Evolutionary conservation across 2,113 vertebrate species (phyloP).

Genomic region (Tauraco erythrolophus): DNA sequence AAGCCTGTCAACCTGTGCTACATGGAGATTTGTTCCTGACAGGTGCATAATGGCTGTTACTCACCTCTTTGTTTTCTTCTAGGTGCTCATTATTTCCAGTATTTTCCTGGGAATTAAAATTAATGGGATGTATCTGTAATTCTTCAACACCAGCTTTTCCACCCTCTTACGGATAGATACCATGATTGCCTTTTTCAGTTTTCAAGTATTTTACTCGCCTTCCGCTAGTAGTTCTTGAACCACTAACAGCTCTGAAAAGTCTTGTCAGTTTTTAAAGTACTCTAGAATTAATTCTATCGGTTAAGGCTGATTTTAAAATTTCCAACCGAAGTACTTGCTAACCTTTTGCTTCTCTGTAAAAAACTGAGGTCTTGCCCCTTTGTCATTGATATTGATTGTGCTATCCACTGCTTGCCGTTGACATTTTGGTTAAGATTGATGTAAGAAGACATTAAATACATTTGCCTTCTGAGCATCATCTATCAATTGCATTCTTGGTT

Average conservation of each 20-base stretch:
- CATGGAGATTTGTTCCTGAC: not conserved
- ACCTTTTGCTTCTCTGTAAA: slow-evolving; percentile 21
- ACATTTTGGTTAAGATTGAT: slow-evolving; percentile 41
- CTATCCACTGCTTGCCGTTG: not conserved
- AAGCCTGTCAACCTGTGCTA: not conserved
- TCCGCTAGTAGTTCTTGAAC: not conserved
- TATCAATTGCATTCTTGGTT: not conserved
- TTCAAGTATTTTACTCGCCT: not conserved
- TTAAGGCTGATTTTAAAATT: not conserved
- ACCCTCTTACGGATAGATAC: not conserved
- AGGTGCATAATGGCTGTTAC: not conserved
- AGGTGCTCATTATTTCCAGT: not conserved
- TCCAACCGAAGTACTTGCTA: not conserved
- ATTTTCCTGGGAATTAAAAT: not conserved
- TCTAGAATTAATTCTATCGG: not conserved
- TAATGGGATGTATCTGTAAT: not conserved
- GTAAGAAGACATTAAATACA: slow-evolving; percentile 27
- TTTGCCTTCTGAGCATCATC: slow-evolving; percentile 28
- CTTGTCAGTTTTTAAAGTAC: slow-evolving; percentile 12
- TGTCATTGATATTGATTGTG: slow-evolving; percentile 40
- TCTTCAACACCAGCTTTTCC: not conserved
- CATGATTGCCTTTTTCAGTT: not conserved
- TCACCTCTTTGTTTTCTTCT: not conserved
- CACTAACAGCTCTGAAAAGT: slow-evolving; percentile 19
- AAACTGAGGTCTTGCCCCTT: slow-evolving; percentile 19